Evolutionary conservation across 2,888 invertebrate genomes (phyloP), one percentile per base, ranked within the genome.

Genomic region (Dinocampus coccinellae): DNA sequence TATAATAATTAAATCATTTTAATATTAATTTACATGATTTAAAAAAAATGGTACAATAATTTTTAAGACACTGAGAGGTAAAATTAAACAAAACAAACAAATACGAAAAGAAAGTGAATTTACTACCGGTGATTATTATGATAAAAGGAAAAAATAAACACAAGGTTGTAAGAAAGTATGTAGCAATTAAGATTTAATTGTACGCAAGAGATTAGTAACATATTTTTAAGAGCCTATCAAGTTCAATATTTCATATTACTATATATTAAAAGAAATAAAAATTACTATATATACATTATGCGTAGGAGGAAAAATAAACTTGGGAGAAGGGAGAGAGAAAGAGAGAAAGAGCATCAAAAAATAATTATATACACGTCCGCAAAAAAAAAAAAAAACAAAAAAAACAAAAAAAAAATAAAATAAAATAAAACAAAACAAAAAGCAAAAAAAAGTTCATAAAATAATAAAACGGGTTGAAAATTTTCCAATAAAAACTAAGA

Each of bases 151-250:
- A 77, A 82, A 77, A 79, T 76, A 77, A 83, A 85, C 81, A 84
- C 83, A 85, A 85, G 86, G 87, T 87, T 85, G 87, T 86, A 84
- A 80, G 86, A 87, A 87, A 87, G 86, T 86, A 86, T 75, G 82
- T 85, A 85, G 83, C 62, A 22, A 66, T 66, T 85, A 87, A 85
- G 82, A 72, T 80, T 79, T 75, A 81, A 77, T 69, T 67, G 73
- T 76, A 75, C 79, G 77, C 69, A 73, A 84, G 79, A 83, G 81
- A 80, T 79, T 84, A 84, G 79, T 75, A 73, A 78, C 78, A 84
- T 86, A 86, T 86, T 86, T 86, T 86, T 82, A 86, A 86, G 83
- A 84, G 74, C 80, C 20, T 83, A 81, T 82, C 82, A 83, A 80
- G 84, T 85, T 82, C 81, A 82, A 85, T 83, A 84, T 85, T 86